phyloP scores from a whole-genome alignment of 2,113 vertebrate genomes.

The Chauna torquata region DNA sequence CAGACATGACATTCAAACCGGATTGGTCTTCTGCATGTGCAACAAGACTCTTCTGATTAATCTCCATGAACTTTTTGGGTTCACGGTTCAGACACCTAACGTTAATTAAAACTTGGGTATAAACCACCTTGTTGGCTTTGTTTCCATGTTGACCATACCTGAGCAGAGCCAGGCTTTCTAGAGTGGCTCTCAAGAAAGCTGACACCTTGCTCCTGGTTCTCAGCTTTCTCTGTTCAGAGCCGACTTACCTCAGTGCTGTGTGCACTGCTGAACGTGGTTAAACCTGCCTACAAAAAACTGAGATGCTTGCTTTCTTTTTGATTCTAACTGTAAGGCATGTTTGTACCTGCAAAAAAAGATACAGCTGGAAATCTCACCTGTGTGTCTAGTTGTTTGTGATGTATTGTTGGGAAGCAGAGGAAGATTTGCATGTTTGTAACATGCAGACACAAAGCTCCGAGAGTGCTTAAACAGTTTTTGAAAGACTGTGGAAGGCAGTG shows the following conservation, averaged over 20 bases:
- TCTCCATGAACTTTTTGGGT: not conserved
- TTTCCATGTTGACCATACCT: not conserved
- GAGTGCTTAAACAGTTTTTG: not conserved
- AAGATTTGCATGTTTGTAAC: not conserved
- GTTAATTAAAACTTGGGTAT: not conserved
- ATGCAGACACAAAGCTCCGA: not conserved
- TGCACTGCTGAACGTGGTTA: not conserved
- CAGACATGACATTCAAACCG: not conserved
- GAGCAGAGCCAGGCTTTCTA: not conserved
- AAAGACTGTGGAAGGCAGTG: not conserved
- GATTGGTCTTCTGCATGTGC: not conserved
- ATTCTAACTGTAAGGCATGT: not conserved
- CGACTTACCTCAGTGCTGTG: not conserved
- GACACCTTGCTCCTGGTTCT: not conserved
- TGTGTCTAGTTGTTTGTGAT: not conserved
- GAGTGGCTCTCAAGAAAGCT: not conserved
- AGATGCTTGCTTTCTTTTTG: not conserved
- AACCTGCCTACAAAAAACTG: not conserved
- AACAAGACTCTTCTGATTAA: not conserved
- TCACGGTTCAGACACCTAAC: not conserved
- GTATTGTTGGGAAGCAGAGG: not conserved
- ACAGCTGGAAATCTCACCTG: not conserved
- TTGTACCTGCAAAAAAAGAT: not conserved
- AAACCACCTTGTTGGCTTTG: not conserved
- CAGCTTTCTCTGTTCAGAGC: not conserved